Evolutionary conservation across 2,113 vertebrate genomes (phyloP).

Genomic region (Coturnix japonica): DNA sequence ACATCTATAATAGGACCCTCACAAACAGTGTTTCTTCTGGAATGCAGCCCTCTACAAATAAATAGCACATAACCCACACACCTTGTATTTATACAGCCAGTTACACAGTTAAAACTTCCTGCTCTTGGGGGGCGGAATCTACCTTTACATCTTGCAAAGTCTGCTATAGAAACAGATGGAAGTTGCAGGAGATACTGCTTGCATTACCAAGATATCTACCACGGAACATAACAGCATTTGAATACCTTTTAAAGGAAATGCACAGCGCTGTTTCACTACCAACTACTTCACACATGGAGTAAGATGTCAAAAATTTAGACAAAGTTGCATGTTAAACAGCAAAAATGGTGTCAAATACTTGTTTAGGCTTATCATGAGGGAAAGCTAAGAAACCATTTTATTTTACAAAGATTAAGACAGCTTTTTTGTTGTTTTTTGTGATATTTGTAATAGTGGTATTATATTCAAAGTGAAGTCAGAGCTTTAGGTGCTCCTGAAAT

Average conservation of each 20-base stretch:
- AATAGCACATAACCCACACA: accelerated
- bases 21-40: background rate
- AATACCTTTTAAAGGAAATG: background rate
- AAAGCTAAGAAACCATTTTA: background rate
- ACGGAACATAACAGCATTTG: background rate
- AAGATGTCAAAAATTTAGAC: background rate
- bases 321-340: background rate
- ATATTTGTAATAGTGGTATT: background rate
- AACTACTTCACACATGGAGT: background rate
- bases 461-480: background rate
- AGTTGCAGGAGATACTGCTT: background rate
- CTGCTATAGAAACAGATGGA: background rate
- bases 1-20: background rate
- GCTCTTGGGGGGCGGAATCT: background rate
- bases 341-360: background rate
- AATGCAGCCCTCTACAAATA: background rate
- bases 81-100: background rate
- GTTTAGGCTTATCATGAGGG: background rate
- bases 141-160: background rate
- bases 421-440: background rate
- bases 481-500: background rate
- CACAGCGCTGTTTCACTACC: background rate
- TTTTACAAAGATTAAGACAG: background rate
- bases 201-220: background rate
- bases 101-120: background rate